Conservation (phyloP, 37 sponge, comb jelly and placozoan genomes). For the Bolinopsis microptera region DNA sequence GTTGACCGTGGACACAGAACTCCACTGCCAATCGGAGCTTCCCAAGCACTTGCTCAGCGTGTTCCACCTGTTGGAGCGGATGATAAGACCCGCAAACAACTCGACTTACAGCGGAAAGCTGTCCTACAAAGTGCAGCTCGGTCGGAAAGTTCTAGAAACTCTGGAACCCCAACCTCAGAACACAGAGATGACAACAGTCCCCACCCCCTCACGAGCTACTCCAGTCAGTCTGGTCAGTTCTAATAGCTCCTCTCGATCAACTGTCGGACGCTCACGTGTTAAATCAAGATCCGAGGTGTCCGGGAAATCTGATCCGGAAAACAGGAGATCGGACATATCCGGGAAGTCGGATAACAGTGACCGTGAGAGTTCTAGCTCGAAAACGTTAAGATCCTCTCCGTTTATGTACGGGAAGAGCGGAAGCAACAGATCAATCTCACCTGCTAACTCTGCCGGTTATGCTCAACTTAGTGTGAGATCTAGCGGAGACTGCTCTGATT, state of each 20-base stretch:
- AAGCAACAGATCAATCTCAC: conserved; percentile 30
- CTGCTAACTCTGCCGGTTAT: conserved; percentile 8
- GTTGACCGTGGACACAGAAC: background rate
- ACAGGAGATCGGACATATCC: background rate
- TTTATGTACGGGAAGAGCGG: conserved; percentile 34
- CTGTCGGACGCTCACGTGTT: background rate
- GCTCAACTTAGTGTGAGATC: background rate
- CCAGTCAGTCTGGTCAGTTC: conserved; percentile 35
- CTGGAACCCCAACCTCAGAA: background rate
- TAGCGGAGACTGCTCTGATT: background rate
- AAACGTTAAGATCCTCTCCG: background rate
- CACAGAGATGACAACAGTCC: background rate
- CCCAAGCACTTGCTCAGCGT: background rate
- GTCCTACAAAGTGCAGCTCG: background rate
- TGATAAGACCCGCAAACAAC: background rate
- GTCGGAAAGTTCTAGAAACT: background rate
- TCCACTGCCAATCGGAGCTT: background rate
- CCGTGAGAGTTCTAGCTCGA: background rate
- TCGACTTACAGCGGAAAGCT: background rate
- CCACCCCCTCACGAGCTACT: background rate
- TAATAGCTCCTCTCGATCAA: conserved; percentile 12
- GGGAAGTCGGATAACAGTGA: background rate
- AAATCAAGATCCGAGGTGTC: background rate
- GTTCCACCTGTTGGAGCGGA: conserved; percentile 38
- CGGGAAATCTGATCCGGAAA: background rate